Evolutionary conservation across 2,113 vertebrate genomes (phyloP), one percentile per base, ranked within the genome.

Genomic region (Toxotes jaculatrix): DNA sequence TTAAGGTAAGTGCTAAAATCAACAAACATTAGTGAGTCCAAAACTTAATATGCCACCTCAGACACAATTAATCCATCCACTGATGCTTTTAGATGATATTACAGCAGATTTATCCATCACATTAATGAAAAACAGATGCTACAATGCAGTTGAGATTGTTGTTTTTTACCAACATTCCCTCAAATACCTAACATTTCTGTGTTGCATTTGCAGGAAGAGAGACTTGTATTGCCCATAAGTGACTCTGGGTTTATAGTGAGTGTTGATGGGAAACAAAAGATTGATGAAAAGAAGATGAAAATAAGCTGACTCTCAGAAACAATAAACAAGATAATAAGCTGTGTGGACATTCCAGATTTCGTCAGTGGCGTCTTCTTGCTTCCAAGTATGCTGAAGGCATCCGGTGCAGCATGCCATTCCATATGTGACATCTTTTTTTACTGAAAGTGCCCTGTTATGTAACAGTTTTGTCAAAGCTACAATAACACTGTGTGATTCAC

Each of bases 181-280:
- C 43, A 77, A 61, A 82, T 74, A 65, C 23, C 69, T 80, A 0
- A 56, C 1, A 78, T 84, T 47, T 63, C 4, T 53, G 7, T 42
- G 21, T 43, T 62, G n/a, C 2, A 79, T 45, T 85, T 53, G 47
- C 53, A 45, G 17, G 23, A 43, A 13, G 45, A 1, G 4, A 1
- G 32, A 77, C 70, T 65, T 1, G 31, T 0, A 47, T 79, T 34
- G 56, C 16, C 67, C 32, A 16, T 9, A 2, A 47, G 31, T 19
- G 19, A 63, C 23, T 23, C 0, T 12, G 23, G 23, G 43, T 68
- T 71, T 27, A 31, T 40, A n/a, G 19, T 45, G n/a, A 40, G 3
- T 61, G 72, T 80, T 87, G 63, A 81, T 62, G 61, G 65, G 80
- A 82, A 91, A 85, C 70, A 83, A 79, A 47, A 14, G 9, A 3